phyloP scores from a whole-genome alignment of 2,797 vertebrate genomes.

The Etheostoma nigrum region DNA sequence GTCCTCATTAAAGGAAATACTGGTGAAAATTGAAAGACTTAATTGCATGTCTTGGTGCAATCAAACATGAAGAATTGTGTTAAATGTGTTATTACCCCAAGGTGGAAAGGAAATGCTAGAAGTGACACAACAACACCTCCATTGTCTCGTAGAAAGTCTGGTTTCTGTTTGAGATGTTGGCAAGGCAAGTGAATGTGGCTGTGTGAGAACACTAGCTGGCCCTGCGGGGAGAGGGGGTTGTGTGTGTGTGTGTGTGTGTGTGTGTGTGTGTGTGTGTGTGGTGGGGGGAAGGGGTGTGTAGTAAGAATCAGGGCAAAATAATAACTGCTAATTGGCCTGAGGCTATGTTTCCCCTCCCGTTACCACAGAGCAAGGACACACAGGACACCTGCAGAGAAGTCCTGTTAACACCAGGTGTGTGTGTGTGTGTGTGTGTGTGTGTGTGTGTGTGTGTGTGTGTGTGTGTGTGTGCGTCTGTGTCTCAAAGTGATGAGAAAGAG shows the following conservation, averaged over 20 bases:
- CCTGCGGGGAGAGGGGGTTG: slow-evolving; percentile 43
- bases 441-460: slow-evolving; percentile 34
- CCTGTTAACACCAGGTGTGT: slow-evolving; percentile 66
- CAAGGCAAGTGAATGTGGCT: slow-evolving; percentile 46
- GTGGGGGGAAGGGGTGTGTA: slow-evolving; percentile 31
- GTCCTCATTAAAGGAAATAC: slow-evolving; percentile 47
- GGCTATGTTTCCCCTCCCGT: slow-evolving; percentile 65
- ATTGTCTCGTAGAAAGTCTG: slow-evolving; percentile 8
- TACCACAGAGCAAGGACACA: slow-evolving; percentile 69
- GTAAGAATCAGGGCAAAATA: slow-evolving; percentile 73
- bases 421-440: slow-evolving; percentile 33
- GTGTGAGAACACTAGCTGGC: slow-evolving; percentile 59
- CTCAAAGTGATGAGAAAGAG: slow-evolving; percentile 53
- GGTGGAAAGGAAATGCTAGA: slow-evolving; percentile 70
- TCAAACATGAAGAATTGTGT: slow-evolving; percentile 65
- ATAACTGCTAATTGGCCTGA: slow-evolving; percentile 86
- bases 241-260: slow-evolving; percentile 15
- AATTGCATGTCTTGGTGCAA: slow-evolving; percentile 69
- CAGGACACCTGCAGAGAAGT: slow-evolving; percentile 67
- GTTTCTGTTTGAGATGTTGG: slow-evolving; percentile 54
- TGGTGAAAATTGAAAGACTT: slow-evolving; percentile 65
- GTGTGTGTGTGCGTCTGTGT: slow-evolving; percentile 44
- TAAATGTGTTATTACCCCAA: slow-evolving; percentile 74
- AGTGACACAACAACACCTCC: slow-evolving; percentile 74
- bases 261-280: slow-evolving; percentile 31